These are phyloP conservation scores for Metaphire vulgaris DNA, from an alignment of 1,140 invertebrate genomes.

Conservation along the genomic window DNA sequence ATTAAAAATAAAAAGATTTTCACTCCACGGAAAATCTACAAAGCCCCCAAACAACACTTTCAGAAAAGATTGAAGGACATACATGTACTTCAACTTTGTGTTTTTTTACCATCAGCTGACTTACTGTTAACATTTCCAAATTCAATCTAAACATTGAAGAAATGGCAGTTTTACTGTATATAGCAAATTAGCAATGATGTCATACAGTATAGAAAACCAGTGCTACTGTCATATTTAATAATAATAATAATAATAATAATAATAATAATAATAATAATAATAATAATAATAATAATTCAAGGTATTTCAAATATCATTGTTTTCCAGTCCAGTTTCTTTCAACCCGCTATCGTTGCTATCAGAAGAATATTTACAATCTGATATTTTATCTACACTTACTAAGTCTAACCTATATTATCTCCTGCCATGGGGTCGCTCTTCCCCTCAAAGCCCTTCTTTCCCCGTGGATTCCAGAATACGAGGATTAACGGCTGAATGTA, in stretches of 20 bases:
- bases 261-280: too few species aligned
- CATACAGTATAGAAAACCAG: too few species aligned
- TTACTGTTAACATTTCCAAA: not conserved
- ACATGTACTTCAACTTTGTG: not conserved
- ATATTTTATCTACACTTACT: not conserved
- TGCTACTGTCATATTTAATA: too few species aligned
- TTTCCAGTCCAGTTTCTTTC: not conserved
- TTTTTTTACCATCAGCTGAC: not conserved
- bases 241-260: not conserved
- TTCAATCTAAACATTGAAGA: too few species aligned
- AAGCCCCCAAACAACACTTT: not conserved
- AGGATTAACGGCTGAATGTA: slow-evolving; percentile 52
- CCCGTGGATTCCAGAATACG: slow-evolving; percentile 70
- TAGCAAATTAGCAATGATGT: too few species aligned
- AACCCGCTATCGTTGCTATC: not conserved
- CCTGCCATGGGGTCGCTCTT: not conserved
- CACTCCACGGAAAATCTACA: not conserved
- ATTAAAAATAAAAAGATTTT: not conserved
- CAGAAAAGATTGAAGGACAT: not conserved
- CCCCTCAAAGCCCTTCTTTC: slow-evolving; percentile 34
- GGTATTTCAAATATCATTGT: not conserved
- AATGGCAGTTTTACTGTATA: too few species aligned
- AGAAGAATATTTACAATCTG: not conserved
- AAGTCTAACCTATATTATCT: not conserved
- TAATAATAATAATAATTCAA: not conserved